phyloP scores from a whole-genome alignment of 2,797 vertebrate species.

The Serranus cabrilla region DNA sequence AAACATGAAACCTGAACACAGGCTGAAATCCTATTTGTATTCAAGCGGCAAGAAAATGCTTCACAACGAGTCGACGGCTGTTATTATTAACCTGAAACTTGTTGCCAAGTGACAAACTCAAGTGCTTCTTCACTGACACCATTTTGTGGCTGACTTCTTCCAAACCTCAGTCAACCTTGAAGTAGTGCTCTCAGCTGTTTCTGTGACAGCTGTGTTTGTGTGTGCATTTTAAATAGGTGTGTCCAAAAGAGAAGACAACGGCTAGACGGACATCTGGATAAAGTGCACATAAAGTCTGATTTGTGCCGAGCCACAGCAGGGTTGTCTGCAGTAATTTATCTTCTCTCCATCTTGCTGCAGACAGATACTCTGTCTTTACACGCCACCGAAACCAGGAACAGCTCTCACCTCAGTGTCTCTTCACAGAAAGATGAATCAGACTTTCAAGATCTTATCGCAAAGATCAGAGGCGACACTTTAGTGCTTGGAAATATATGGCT shows the following conservation, averaged over 20 bases:
- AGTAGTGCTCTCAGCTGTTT: conserved; percentile 13
- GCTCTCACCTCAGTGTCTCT: conserved; percentile 50
- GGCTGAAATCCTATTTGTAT: conserved; percentile 5
- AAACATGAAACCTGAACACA: conserved; percentile 16
- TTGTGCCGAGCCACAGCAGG: conserved; percentile 29
- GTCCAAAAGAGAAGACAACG: not conserved
- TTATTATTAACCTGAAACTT: not conserved
- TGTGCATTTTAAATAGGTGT: not conserved
- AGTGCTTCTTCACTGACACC: conserved; percentile 16
- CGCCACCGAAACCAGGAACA: conserved; percentile 17
- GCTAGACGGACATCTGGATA: conserved; percentile 23
- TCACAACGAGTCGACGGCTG: not conserved
- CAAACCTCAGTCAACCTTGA: conserved; percentile 26
- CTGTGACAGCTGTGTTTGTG: not conserved
- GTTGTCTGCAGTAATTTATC: conserved; percentile 57
- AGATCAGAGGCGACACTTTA: conserved; percentile 17
- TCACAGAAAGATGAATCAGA: conserved; percentile 30
- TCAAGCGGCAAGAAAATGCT: conserved; percentile 14
- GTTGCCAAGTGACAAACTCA: not conserved
- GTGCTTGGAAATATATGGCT: not conserved
- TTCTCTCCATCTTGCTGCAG: conserved; percentile 34
- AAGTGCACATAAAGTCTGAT: conserved; percentile 40
- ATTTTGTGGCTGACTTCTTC: conserved; percentile 31
- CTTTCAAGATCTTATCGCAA: conserved; percentile 19
- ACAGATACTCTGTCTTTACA: conserved; percentile 51